These are phyloP conservation scores for Hedya salicella DNA, from an alignment of 2,888 invertebrate genomes.

Conservation along the genomic window DNA sequence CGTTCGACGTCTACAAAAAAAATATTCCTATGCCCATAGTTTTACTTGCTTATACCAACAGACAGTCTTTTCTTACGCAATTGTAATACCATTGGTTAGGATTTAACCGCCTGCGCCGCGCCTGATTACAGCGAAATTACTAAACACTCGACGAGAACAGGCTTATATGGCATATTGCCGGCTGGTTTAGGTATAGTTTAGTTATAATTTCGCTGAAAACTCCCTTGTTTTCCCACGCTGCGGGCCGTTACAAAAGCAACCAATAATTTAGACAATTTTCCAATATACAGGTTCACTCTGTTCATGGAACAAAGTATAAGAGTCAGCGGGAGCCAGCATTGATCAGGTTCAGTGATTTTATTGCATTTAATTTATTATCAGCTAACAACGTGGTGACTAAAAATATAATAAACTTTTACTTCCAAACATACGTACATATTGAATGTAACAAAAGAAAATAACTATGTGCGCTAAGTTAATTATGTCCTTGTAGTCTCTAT, in stretches of 20 bases:
- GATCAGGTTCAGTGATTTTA: too few relatives aligned
- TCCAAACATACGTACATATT: too few relatives aligned
- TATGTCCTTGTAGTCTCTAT: too few relatives aligned
- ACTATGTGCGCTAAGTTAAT: too few relatives aligned
- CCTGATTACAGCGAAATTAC: constrained; percentile 24
- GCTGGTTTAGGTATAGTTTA: constrained; percentile 50
- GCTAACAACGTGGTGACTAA: too few relatives aligned
- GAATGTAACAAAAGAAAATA: too few relatives aligned
- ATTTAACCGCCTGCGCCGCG: constrained; percentile 25
- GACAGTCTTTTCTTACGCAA: background rate
- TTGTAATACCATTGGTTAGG: constrained; percentile 7
- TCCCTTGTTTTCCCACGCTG: constrained; percentile 78
- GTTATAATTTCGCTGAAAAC: constrained; percentile 70
- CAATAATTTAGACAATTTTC: constrained; percentile 84
- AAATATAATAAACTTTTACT: too few relatives aligned
- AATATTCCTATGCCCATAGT: too few relatives aligned
- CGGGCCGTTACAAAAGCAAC: constrained; percentile 70
- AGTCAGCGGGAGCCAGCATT: constrained; percentile 27
- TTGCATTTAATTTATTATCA: too few relatives aligned
- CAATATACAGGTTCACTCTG: constrained; percentile 69
- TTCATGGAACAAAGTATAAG: constrained; percentile 51
- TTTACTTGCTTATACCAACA: too few relatives aligned
- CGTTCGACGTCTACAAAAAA: too few relatives aligned
- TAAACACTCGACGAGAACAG: constrained; percentile 26
- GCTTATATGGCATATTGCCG: constrained; percentile 26